Base-by-base conservation (phyloP, 2,113 vertebrate genomes). In the Paedocypris sp. region DNA sequence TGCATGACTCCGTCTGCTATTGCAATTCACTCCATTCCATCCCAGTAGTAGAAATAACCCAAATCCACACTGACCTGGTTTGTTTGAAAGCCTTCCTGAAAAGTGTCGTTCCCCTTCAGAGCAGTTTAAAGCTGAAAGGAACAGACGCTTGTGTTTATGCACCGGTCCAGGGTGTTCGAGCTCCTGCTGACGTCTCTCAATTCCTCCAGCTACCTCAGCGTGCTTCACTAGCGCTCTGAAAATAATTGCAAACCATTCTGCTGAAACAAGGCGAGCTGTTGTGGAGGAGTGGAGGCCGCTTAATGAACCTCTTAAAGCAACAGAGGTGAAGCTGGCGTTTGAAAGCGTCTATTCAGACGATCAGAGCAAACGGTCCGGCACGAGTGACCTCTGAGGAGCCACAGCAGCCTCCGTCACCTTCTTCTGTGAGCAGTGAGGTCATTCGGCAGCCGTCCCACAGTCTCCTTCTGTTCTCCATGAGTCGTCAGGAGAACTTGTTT, bases 271-370 rank as follows among this genome's bases (percentile, higher is more conserved):
- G 45, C 62, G 6, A 18, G 28, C 47, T 43, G 43, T 73, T 70
- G 68, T 71, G 74, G 72, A 77, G 68, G 57, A 36, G 60, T 39
- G 18, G 36, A 15, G 45, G 22, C 45, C 48, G 47, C 31, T 62
- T 62, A 35, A 58, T 36, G 32, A 52, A 51, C 26, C 49, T 64
- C 8, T 64, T 57, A 60, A 60, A 71, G 39, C 36, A 64, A 61
- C 61, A 68, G 11, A 31, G 39, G 35, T 1, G 6, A 57, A 31
- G 49, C 42, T 26, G 61, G 39, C 11, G 38, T 68, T 77, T 85
- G 73, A 85, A 85, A 86, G 82, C 70, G 54, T 60, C 76, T 73
- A 81, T 85, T 85, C 79, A 86, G 66, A 32, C 54, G 36, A 64
- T 60, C 47, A 35, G 60, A 67, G 73, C 76, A 79, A 82, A 81